phyloP scores from a whole-genome alignment of 1,140 invertebrate genomes.

The Rhopalosiphum padi region DNA sequence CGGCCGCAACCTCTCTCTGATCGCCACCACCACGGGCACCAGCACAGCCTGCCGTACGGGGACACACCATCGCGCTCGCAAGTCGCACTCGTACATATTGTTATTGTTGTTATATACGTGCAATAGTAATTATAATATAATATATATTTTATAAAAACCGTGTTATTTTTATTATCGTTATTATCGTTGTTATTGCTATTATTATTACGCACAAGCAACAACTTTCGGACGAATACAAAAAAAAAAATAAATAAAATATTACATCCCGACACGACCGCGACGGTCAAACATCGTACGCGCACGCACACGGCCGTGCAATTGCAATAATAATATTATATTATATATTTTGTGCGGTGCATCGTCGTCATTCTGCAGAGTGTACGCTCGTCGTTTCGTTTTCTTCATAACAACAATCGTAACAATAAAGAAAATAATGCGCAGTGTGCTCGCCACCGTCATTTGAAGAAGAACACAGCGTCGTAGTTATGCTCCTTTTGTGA shows the following conservation, averaged over 20 bases:
- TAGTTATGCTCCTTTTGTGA: background rate
- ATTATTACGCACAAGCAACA: background rate
- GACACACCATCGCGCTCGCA: background rate
- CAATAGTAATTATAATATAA: background rate
- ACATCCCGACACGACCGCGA: background rate
- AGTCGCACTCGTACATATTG: background rate
- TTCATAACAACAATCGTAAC: background rate
- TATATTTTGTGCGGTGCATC: background rate
- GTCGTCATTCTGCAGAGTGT: background rate
- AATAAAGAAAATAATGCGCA: conserved; percentile 12
- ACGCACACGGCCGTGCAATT: background rate
- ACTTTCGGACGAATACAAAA: background rate
- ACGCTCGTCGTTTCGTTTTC: background rate
- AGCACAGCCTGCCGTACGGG: background rate
- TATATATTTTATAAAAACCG: background rate
- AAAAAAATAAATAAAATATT: background rate
- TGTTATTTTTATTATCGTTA: background rate
- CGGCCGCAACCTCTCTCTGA: background rate
- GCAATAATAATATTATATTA: background rate
- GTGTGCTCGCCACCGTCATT: background rate
- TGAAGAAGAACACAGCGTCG: background rate
- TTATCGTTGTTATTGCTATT: background rate
- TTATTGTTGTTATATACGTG: background rate
- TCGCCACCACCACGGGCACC: background rate
- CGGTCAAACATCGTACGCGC: background rate